Conservation (phyloP, 2,113 vertebrate species). For the Rhadina sibilatrix region DNA sequence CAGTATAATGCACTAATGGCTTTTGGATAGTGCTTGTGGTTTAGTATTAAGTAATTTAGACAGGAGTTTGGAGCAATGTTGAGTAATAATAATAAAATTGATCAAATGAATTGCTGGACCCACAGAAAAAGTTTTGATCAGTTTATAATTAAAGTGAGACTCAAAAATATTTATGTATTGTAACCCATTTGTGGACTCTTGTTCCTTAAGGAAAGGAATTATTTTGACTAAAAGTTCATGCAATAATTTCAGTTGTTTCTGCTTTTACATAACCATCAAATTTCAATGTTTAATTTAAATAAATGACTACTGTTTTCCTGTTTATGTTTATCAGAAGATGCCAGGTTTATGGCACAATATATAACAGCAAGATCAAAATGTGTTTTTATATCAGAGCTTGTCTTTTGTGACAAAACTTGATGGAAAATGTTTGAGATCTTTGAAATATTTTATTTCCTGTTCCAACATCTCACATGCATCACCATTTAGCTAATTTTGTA, state of each 20-base stretch:
- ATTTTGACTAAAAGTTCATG: neutral
- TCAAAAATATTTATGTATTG: neutral
- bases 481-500: neutral
- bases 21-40: neutral
- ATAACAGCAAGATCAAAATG: neutral
- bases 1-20: too few species aligned
- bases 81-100: neutral
- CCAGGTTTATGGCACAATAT: neutral
- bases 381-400: neutral
- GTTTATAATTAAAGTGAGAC: neutral
- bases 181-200: neutral
- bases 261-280: neutral
- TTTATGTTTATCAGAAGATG: neutral
- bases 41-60: neutral
- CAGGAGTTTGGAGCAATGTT: neutral
- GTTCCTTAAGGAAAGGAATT: neutral
- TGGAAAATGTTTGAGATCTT: neutral
- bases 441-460: neutral
- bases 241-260: neutral
- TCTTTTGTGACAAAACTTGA: neutral
- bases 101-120: neutral
- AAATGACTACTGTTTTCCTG: neutral
- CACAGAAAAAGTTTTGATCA: neutral
- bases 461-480: neutral
- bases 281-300: neutral